These are phyloP conservation scores for Aviceda subcristata DNA, from an alignment of 2,113 vertebrate species.

Conservation along the genomic window DNA sequence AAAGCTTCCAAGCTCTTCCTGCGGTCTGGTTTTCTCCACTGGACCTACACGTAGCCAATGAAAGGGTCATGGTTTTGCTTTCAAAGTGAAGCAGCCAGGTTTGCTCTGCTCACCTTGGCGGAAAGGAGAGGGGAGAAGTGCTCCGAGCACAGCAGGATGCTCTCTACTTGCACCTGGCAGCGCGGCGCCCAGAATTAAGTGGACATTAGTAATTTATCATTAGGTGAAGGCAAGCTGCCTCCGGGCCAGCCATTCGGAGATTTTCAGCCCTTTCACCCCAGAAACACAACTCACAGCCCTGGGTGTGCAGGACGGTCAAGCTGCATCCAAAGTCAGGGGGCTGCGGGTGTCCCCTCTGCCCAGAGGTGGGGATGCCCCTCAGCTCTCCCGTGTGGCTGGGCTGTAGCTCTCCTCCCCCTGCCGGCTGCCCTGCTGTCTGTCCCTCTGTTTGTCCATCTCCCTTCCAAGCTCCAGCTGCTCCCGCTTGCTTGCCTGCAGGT, in stretches of 20 bases:
- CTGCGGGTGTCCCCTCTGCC: not conserved
- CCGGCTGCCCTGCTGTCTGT: not conserved
- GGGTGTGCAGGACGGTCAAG: not conserved
- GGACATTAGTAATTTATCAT: no score
- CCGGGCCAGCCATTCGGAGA: rapidly evolving
- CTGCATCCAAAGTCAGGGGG: not conserved
- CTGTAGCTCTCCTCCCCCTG: not conserved
- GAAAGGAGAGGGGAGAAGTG: not conserved
- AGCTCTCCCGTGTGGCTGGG: not conserved
- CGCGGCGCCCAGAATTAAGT: not conserved
- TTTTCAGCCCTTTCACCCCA: not conserved
- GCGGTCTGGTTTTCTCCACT: not conserved
- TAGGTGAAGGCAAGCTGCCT: not conserved
- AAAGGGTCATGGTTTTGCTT: not conserved
- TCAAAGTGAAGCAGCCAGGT: not conserved
- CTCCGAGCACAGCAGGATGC: not conserved
- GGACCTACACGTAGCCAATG: not conserved
- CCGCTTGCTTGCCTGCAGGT: not conserved
- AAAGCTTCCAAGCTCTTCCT: no score
- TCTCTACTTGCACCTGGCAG: not conserved
- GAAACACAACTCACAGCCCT: no score
- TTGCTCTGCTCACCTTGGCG: not conserved
- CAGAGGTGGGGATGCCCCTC: not conserved
- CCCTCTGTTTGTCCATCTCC: not conserved
- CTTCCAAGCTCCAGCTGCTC: not conserved